Conservation (phyloP, 2,888 invertebrate genomes). For the Tinea trinotella region DNA sequence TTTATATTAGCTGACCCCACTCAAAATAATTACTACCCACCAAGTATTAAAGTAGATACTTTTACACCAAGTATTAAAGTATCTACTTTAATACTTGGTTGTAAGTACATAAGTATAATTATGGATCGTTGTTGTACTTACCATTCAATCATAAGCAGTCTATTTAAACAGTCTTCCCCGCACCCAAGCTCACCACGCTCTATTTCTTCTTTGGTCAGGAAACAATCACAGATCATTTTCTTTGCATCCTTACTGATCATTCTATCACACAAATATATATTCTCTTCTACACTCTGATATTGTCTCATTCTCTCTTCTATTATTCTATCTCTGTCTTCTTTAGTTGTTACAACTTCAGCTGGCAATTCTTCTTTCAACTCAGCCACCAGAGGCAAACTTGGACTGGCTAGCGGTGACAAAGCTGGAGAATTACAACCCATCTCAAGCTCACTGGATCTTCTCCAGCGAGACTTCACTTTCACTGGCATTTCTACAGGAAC, state of each 20-base stretch:
- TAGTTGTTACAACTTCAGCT: conserved; percentile 35
- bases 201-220: conserved; percentile 90
- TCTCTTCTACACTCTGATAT: conserved; percentile 87
- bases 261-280: conserved; percentile 87
- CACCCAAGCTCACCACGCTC: conserved; percentile 89
- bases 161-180: conserved; percentile 96
- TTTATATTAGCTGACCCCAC: too few species aligned
- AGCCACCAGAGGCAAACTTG: conserved; percentile 42
- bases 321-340: conserved; percentile 59
- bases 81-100: too few species aligned
- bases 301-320: conserved; percentile 76
- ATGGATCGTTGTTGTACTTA: conserved; percentile 61
- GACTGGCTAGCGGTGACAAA: conserved; percentile 53
- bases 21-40: too few species aligned
- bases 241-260: conserved; percentile 92
- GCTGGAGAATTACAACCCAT: conserved; percentile 68
- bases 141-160: conserved; percentile 99
- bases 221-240: conserved; percentile 96
- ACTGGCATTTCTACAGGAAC: conserved; percentile 76
- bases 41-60: too few species aligned
- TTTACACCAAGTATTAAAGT: background rate
- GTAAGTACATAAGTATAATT: conserved; percentile 14
- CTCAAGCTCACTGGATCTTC: conserved; percentile 82
- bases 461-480: conserved; percentile 85
- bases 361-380: conserved; percentile 38